Conservation (phyloP, 2,113 vertebrate genomes). For the Xyrauchen texanus region DNA sequence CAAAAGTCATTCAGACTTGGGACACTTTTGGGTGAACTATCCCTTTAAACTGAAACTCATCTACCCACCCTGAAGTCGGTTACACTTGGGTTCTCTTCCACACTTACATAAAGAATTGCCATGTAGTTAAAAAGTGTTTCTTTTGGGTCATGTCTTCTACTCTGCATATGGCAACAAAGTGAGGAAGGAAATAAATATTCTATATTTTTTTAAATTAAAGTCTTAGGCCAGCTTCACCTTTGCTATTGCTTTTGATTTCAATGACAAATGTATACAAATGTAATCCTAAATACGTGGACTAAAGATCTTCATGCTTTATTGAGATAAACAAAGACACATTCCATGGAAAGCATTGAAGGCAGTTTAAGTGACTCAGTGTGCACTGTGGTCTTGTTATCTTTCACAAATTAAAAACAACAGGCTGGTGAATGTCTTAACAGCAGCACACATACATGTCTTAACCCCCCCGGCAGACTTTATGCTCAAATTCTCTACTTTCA, state of each 20-base stretch:
- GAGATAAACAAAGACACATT: constrained; percentile 1
- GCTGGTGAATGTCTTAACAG: constrained; percentile 17
- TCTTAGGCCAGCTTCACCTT: background rate
- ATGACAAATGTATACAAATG: background rate
- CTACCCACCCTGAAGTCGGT: no score
- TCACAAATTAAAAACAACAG: constrained; percentile 32
- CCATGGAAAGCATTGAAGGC: background rate
- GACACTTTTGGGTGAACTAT: no score
- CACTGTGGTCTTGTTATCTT: background rate
- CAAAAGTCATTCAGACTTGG: no score
- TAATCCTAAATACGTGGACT: background rate
- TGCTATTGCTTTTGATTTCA: background rate
- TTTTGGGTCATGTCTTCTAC: no score
- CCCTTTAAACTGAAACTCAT: no score
- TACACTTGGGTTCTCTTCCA: no score
- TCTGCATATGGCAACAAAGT: no score
- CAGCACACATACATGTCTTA: background rate
- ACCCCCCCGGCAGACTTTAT: constrained; percentile 1
- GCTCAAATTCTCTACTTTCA: constrained; percentile 26
- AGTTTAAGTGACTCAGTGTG: constrained; percentile 17
- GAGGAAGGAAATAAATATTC: no score
- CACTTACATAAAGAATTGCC: no score
- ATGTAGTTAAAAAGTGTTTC: no score
- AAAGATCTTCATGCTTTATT: background rate
- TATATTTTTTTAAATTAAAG: no score